Conservation (phyloP, 2,113 vertebrate genomes). For the Tauraco erythrolophus region DNA sequence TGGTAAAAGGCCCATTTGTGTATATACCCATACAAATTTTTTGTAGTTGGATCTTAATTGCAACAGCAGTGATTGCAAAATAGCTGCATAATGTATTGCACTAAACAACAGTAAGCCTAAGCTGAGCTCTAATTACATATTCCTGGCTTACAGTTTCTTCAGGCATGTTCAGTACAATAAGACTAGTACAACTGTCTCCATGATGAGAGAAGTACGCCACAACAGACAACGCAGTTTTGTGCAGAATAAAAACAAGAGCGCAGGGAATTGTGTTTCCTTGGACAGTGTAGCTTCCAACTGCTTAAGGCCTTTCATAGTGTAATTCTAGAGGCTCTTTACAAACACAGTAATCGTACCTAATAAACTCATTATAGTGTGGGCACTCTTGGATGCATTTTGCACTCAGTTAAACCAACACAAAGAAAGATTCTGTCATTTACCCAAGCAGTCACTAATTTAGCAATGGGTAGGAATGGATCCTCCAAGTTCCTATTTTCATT, state of each 20-base stretch:
- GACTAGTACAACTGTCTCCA: neutral
- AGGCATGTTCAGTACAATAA: neutral
- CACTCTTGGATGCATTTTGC: neutral
- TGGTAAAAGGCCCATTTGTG: neutral
- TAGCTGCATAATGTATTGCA: neutral
- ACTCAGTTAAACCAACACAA: neutral
- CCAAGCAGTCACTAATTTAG: neutral
- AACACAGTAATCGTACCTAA: neutral
- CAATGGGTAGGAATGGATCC: neutral
- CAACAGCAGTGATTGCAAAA: neutral
- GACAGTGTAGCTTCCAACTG: neutral
- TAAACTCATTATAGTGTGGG: neutral
- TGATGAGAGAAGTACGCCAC: accelerated
- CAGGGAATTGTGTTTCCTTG: neutral
- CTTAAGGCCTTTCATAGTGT: neutral
- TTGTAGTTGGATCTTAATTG: neutral
- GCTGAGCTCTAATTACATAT: neutral
- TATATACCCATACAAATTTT: neutral
- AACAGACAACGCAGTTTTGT: accelerated
- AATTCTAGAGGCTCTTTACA: neutral
- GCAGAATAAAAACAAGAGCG: accelerated
- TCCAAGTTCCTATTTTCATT: neutral
- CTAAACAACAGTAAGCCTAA: neutral
- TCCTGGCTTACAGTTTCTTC: neutral
- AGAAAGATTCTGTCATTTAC: neutral